Percentiles rank a stretch among this genome's conserved stretches.
These are phyloP conservation scores for Myopa testacea DNA, from an alignment of 2,888 invertebrate genomes.

Conservation along the genomic window DNA sequence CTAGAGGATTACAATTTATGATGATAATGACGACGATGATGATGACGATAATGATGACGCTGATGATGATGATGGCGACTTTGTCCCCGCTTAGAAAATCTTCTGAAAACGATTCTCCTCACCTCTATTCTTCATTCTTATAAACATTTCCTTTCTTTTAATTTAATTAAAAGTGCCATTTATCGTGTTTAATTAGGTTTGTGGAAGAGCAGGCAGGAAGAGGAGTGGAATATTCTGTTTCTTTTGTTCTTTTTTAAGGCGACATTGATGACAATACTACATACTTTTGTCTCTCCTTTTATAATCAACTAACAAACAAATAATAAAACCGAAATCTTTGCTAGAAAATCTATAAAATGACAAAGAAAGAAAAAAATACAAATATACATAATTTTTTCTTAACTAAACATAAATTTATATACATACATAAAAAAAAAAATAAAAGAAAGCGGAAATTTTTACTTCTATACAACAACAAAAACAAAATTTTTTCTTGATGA, in stretches of 20 bases:
- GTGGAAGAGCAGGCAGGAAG: no score
- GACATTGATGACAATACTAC: conserved; percentile 50
- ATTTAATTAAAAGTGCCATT: no score
- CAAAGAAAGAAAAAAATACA: conserved; percentile 37
- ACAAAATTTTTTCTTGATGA: conserved; percentile 14
- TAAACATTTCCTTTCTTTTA: no score
- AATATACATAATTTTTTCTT: conserved; percentile 33
- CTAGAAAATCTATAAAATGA: conserved; percentile 23
- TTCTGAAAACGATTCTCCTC: no score
- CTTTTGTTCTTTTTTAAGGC: neutral
- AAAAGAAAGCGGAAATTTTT: conserved; percentile 22
- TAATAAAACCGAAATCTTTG: conserved; percentile 32
- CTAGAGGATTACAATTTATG: no score
- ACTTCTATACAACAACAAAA: conserved; percentile 33
- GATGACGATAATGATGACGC: no score
- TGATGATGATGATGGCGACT: no score
- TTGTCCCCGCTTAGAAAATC: no score
- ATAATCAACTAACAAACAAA: conserved; percentile 21
- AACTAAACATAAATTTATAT: conserved; percentile 36
- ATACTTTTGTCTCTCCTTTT: conserved; percentile 43
- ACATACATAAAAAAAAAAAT: conserved; percentile 17
- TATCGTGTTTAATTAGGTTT: no score
- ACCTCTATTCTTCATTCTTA: no score
- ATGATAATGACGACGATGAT: no score
- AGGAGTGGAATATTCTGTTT: no score